Evolutionary conservation across 1,140 invertebrate genomes (phyloP).

Genomic region (Drosophila ananassae): DNA sequence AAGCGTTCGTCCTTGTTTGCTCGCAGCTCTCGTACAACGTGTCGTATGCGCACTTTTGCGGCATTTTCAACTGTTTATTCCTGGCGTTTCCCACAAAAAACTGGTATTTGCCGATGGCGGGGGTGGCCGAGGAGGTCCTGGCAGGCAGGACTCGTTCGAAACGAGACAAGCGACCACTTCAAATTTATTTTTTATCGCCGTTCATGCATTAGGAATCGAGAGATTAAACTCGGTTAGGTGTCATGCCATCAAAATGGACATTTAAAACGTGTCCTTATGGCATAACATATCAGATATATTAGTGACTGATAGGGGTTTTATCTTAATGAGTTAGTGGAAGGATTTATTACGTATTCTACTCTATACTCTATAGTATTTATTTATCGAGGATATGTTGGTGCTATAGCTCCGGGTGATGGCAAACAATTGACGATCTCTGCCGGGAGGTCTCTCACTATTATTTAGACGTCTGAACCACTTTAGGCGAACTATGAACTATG

Average conservation of each 20-base stretch:
- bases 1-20: conserved; percentile 52
- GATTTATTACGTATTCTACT: background rate
- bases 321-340: background rate
- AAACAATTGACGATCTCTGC: conserved; percentile 50
- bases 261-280: background rate
- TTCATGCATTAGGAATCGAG: conserved; percentile 16
- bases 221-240: background rate
- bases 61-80: conserved; percentile 67
- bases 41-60: conserved; percentile 79
- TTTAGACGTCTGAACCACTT: conserved; percentile 79
- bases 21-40: conserved; percentile 60
- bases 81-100: conserved; percentile 26
- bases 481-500: conserved; percentile 44
- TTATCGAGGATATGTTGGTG: background rate
- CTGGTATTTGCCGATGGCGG: background rate
- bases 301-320: background rate
- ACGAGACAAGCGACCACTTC: conserved; percentile 39
- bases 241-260: background rate
- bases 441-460: conserved; percentile 53
- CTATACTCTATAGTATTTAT: background rate
- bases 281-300: background rate
- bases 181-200: conserved; percentile 19
- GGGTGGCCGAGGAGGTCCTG: background rate
- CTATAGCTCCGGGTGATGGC: conserved; percentile 3
- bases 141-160: conserved; percentile 23